Conservation (phyloP, 2,113 vertebrate genomes). For the Rhizomys pruinosus region DNA sequence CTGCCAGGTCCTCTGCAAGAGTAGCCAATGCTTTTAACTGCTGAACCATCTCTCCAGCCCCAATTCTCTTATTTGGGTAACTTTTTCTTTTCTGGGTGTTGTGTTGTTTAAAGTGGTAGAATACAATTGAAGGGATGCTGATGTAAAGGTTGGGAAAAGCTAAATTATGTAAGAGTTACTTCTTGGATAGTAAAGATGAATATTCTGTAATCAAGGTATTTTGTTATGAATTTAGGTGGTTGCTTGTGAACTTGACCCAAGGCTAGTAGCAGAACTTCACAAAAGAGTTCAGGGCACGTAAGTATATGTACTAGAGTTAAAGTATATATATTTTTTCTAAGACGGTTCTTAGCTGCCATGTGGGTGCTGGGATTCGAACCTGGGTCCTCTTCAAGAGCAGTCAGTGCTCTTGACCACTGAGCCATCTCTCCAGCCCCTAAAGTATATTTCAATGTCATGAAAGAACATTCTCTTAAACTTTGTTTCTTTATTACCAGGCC, state of each 20-base stretch:
- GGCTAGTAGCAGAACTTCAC: conserved; percentile 97
- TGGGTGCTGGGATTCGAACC: too few species aligned
- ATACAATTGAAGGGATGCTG: not conserved
- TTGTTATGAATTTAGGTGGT: conserved; percentile 89
- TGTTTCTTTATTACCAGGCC: conserved; percentile 72
- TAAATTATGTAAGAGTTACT: not conserved
- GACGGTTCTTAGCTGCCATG: too few species aligned
- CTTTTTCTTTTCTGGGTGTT: not conserved
- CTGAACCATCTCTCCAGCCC: too few species aligned
- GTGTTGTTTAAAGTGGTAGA: conserved; percentile 13
- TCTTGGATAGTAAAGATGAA: conserved; percentile 7
- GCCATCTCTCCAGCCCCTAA: too few species aligned
- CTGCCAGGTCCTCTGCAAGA: too few species aligned
- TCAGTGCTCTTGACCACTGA: too few species aligned
- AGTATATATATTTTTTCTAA: too few species aligned
- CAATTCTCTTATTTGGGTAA: not conserved
- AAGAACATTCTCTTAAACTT: conserved; percentile 24
- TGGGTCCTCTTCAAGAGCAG: too few species aligned
- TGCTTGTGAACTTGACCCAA: conserved; percentile 96
- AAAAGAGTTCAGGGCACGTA: conserved; percentile 99
- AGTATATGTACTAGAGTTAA: conserved; percentile 81
- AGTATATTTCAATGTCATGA: conserved; percentile 27
- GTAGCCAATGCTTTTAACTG: too few species aligned
- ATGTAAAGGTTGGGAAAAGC: not conserved
- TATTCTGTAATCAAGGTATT: not conserved